Evolutionary conservation across 2,797 vertebrate genomes (phyloP).

Genomic region (Acropternis orthonyx): DNA sequence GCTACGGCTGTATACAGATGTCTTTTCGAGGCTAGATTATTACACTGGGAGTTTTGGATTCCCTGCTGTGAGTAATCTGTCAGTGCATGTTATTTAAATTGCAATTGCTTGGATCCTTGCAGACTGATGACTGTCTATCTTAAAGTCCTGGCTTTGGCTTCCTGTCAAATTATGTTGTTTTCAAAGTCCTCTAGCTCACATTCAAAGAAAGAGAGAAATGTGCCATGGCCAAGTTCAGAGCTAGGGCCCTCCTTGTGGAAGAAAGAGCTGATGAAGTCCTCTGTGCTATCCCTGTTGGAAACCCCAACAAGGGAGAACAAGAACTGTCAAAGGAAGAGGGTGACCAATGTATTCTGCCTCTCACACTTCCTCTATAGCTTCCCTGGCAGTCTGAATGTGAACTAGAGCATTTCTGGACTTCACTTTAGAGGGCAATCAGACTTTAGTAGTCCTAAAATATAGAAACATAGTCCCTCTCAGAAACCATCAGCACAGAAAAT

Average conservation of each 20-base stretch:
- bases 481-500: background rate
- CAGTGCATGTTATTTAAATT: conserved; percentile 7
- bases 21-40: background rate
- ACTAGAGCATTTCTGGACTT: background rate
- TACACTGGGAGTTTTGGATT: background rate
- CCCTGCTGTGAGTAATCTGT: background rate
- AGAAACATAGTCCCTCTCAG: background rate
- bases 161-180: background rate
- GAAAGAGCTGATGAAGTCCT: background rate
- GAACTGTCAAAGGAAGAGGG: background rate
- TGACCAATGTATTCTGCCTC: background rate
- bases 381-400: background rate
- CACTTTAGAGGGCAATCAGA: background rate
- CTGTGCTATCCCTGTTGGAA: background rate
- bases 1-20: background rate
- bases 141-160: background rate
- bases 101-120: background rate
- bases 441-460: background rate
- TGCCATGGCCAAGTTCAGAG: background rate
- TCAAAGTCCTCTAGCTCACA: background rate
- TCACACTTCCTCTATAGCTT: background rate
- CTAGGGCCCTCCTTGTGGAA: background rate
- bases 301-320: background rate
- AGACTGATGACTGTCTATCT: background rate
- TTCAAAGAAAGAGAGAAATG: background rate